Percentiles rank a stretch among this genome's conserved stretches.
Evolutionary conservation across 2,113 vertebrate genomes (phyloP).

Genomic region (Formicarius rufipectus): DNA sequence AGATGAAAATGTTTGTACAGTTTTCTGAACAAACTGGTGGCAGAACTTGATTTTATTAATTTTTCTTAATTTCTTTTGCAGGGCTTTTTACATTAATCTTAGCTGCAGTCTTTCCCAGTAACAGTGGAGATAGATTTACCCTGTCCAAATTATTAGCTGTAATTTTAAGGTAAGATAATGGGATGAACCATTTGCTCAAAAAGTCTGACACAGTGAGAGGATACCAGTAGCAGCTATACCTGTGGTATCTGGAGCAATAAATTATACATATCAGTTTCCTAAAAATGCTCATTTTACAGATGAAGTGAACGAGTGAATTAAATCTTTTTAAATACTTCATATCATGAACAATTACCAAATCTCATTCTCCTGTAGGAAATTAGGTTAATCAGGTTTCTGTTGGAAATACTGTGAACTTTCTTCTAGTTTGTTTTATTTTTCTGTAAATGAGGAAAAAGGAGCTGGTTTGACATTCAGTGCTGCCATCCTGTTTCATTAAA

Average conservation of each 20-base stretch:
- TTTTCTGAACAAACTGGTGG: background rate
- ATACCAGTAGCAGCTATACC: background rate
- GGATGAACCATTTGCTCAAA: background rate
- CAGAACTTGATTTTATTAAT: background rate
- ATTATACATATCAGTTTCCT: background rate
- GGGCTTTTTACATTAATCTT: conserved; percentile 94
- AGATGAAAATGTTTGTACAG: background rate
- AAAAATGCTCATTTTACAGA: background rate
- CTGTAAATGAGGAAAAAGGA: background rate
- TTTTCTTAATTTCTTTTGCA: conserved; percentile 49
- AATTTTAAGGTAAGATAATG: conserved; percentile 85
- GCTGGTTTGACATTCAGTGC: background rate
- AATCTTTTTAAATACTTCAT: background rate
- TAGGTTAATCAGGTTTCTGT: background rate
- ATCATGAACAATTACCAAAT: background rate
- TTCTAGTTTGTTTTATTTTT: background rate
- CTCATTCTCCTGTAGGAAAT: background rate
- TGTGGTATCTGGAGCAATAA: background rate
- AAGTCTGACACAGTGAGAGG: background rate
- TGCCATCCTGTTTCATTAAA: background rate
- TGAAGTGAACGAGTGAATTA: background rate
- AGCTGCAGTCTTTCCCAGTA: conserved; percentile 94
- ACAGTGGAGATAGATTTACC: conserved; percentile 95
- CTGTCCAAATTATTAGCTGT: conserved; percentile 94
- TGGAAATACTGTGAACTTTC: background rate